phyloP scores from a whole-genome alignment of 2,888 invertebrate species.

The Athalia circularis region DNA sequence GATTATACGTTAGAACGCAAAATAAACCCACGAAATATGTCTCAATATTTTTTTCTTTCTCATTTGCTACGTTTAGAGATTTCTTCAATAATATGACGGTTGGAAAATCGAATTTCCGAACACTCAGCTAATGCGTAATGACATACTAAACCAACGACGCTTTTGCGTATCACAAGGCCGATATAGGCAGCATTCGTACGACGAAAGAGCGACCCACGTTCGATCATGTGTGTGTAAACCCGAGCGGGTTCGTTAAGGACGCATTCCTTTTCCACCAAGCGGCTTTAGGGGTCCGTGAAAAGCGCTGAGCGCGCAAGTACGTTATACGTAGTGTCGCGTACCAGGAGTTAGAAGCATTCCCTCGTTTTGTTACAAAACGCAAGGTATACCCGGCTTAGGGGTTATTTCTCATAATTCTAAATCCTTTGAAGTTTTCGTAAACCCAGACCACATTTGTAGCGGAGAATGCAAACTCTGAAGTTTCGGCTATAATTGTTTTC shows the following conservation, averaged over 20 bases:
- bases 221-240: constrained; percentile 17
- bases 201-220: constrained; percentile 8
- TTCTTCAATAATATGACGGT: too few species aligned
- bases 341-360: neutral
- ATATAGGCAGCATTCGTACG: constrained; percentile 17
- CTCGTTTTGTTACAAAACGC: too few species aligned
- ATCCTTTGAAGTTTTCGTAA: too few species aligned
- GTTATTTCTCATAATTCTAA: too few species aligned
- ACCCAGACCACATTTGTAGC: too few species aligned
- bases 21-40: constrained; percentile 4
- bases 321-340: neutral
- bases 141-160: too few species aligned
- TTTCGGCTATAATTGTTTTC: too few species aligned
- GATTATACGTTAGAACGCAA: constrained; percentile 13
- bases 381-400: too few species aligned
- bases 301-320: neutral
- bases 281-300: constrained; percentile 4
- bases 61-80: neutral
- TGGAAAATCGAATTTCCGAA: too few species aligned
- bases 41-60: neutral
- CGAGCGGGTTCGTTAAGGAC: constrained; percentile 17
- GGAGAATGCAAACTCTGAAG: too few species aligned
- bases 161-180: constrained; percentile 4
- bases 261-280: constrained; percentile 15
- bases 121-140: too few species aligned